Evolutionary conservation across 2,113 vertebrate genomes (phyloP).

Genomic region (Phyllostomus hastatus): DNA sequence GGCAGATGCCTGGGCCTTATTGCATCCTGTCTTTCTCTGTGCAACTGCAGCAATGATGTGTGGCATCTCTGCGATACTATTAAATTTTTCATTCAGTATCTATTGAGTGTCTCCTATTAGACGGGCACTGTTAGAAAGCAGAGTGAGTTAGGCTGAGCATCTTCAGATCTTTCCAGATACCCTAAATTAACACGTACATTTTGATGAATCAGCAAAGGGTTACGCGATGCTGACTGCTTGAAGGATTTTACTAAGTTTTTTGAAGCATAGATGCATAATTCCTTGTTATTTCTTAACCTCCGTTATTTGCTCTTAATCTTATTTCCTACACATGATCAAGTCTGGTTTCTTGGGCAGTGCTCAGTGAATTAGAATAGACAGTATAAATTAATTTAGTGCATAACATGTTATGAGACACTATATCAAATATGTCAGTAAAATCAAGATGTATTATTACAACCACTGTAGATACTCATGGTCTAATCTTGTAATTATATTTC

Average conservation of each 20-base stretch:
- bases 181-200: background rate
- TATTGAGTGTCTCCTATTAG: background rate
- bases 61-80: background rate
- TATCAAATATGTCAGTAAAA: constrained; percentile 68
- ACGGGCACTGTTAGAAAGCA: background rate
- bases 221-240: constrained; percentile 21
- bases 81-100: background rate
- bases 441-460: constrained; percentile 61
- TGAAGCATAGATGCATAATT: background rate
- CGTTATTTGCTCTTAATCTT: constrained; percentile 41
- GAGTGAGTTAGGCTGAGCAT: background rate
- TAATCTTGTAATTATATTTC: constrained; percentile 66
- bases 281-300: constrained; percentile 37
- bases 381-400: constrained; percentile 72
- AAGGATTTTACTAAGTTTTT: constrained; percentile 1
- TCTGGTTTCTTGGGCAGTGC: constrained; percentile 20
- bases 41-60: background rate
- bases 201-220: background rate
- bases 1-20: background rate
- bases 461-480: constrained; percentile 64
- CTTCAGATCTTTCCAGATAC: background rate
- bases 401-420: constrained; percentile 73
- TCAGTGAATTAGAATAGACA: constrained; percentile 63
- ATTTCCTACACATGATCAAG: constrained; percentile 35
- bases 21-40: background rate